Evolutionary conservation across 2,113 vertebrate genomes (phyloP).

Genomic region (human (Homo sapiens)): DNA sequence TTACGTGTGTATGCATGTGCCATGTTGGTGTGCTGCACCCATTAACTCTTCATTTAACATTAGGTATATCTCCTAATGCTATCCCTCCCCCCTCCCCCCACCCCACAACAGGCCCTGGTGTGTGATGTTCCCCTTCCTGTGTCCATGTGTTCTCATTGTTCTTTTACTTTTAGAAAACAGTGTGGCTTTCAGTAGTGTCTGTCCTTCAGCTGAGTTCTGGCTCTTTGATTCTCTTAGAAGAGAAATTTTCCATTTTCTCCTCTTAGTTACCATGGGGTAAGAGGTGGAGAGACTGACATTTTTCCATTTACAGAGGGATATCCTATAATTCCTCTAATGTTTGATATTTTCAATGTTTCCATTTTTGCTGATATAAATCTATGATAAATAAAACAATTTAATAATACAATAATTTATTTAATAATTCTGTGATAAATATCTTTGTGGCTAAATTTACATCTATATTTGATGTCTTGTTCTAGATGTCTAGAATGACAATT

Average conservation of each 20-base stretch:
- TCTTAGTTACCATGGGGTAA: background rate
- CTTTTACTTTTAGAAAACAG: background rate
- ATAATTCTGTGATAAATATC: background rate
- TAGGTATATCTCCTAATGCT: no score
- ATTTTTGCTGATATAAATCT: background rate
- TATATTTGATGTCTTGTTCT: background rate
- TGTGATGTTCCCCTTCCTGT: no score
- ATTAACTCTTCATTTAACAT: no score
- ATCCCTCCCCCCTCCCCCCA: no score
- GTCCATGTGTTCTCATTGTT: background rate
- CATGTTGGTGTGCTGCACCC: no score
- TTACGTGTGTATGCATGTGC: no score
- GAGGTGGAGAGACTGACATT: rapidly evolving
- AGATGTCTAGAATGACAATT: background rate
- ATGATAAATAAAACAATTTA: no score
- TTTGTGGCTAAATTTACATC: background rate
- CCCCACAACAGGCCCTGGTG: no score
- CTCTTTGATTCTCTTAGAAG: background rate
- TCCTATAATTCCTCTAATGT: background rate
- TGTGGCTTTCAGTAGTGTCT: rapidly evolving
- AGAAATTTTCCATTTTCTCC: background rate
- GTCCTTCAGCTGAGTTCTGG: background rate
- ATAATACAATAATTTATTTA: no score
- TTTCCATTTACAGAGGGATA: background rate
- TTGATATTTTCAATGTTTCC: background rate